Evolutionary conservation across 1,140 invertebrate species (phyloP).

Genomic region (Nymphalis io): DNA sequence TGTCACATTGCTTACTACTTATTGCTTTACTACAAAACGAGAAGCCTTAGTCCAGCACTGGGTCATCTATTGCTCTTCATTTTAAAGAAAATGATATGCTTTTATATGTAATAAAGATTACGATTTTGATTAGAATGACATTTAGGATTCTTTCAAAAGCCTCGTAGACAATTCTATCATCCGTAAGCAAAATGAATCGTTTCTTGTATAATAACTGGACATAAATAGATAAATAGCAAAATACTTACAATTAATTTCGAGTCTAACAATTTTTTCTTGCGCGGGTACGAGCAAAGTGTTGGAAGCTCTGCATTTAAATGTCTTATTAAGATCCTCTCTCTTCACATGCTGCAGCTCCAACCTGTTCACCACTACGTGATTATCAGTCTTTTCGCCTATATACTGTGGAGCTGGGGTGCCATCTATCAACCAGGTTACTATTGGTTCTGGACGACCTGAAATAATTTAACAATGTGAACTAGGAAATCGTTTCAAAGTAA

Average conservation of each 20-base stretch:
- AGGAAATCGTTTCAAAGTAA: too few relatives aligned
- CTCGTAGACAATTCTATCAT: too few relatives aligned
- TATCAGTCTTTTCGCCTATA: conserved; percentile 82
- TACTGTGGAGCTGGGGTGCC: conserved; percentile 83
- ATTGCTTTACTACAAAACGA: too few relatives aligned
- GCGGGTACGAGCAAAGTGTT: conserved; percentile 93
- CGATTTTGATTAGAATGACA: too few relatives aligned
- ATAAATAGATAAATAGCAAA: neutral
- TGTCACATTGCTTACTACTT: too few relatives aligned
- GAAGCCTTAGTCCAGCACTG: too few relatives aligned
- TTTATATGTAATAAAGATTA: too few relatives aligned
- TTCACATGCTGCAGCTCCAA: conserved; percentile 86
- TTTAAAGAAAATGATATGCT: too few relatives aligned
- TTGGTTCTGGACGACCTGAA: conserved; percentile 89
- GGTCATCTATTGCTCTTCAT: too few relatives aligned
- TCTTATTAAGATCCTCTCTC: conserved; percentile 89
- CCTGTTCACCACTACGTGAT: conserved; percentile 88
- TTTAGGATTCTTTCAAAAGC: too few relatives aligned
- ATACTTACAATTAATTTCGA: conserved; percentile 89
- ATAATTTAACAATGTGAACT: conserved; percentile 7
- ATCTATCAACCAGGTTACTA: conserved; percentile 89
- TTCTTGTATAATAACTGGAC: neutral
- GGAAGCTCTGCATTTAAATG: conserved; percentile 90
- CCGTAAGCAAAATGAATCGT: too few relatives aligned
- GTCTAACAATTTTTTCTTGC: conserved; percentile 86